Conservation (phyloP, 2,113 vertebrate species). For the Paracanthobrama guichenoti region DNA sequence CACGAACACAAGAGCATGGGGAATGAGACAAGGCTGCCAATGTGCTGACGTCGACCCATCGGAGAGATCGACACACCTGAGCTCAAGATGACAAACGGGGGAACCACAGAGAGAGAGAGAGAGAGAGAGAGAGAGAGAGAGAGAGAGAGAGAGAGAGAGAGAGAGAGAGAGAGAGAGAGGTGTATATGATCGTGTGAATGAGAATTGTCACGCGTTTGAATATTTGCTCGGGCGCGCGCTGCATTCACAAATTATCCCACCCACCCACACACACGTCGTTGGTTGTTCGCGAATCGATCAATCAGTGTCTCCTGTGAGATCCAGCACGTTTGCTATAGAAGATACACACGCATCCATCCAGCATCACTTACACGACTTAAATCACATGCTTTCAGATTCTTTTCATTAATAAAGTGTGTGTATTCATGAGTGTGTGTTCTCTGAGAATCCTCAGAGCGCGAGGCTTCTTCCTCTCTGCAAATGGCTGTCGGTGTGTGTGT, state of each 20-base stretch:
- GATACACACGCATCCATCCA: background rate
- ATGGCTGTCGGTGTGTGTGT: conserved; percentile 24
- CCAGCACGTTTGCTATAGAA: background rate
- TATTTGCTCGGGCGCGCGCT: background rate
- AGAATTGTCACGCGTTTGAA: background rate
- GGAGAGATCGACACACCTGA: conserved; percentile 30
- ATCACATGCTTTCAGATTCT: background rate
- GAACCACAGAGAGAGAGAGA: background rate
- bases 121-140: background rate
- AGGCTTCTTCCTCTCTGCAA: background rate
- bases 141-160: background rate
- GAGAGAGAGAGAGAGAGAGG: background rate
- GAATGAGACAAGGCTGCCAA: background rate
- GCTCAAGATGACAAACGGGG: background rate
- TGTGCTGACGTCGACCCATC: background rate
- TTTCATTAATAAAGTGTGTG: background rate
- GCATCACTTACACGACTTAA: background rate
- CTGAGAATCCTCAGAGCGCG: background rate
- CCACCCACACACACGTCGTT: background rate
- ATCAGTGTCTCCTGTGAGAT: background rate
- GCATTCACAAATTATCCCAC: background rate
- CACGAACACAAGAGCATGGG: background rate
- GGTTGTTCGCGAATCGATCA: background rate
- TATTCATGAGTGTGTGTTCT: background rate
- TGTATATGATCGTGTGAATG: background rate